A percentile compares a stretch with the other conserved stretches of the same genome.
Conservation (phyloP, 2,113 vertebrate genomes). For the Chroicocephalus ridibundus region DNA sequence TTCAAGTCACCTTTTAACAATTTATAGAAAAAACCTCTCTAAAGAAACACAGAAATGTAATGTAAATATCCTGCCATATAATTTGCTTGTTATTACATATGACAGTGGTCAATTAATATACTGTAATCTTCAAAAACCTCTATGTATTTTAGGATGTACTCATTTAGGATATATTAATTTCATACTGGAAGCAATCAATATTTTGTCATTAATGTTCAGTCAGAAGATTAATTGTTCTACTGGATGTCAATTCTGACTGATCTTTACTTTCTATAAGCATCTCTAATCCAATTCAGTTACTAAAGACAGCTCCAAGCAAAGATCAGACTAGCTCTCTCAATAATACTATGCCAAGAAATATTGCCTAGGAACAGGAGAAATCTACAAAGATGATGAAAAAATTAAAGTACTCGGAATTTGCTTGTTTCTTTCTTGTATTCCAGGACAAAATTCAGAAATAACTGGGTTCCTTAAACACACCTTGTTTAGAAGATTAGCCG, state of each 20-base stretch:
- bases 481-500: background rate
- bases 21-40: background rate
- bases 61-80: background rate
- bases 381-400: background rate
- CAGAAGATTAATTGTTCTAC: background rate
- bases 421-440: background rate
- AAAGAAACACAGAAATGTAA: background rate
- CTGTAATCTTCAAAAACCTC: background rate
- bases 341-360: background rate
- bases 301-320: background rate
- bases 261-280: background rate
- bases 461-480: background rate
- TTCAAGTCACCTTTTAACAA: background rate
- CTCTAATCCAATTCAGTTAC: background rate
- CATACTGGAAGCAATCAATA: background rate
- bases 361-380: background rate
- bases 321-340: background rate
- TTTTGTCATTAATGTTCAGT: background rate
- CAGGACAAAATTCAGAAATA: background rate
- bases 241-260: background rate
- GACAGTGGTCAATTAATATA: background rate
- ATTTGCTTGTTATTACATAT: background rate
- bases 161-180: background rate
- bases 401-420: background rate
- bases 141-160: background rate